phyloP scores from a whole-genome alignment of 1,140 invertebrate genomes.

The Stratiolaelaps scimitus region DNA sequence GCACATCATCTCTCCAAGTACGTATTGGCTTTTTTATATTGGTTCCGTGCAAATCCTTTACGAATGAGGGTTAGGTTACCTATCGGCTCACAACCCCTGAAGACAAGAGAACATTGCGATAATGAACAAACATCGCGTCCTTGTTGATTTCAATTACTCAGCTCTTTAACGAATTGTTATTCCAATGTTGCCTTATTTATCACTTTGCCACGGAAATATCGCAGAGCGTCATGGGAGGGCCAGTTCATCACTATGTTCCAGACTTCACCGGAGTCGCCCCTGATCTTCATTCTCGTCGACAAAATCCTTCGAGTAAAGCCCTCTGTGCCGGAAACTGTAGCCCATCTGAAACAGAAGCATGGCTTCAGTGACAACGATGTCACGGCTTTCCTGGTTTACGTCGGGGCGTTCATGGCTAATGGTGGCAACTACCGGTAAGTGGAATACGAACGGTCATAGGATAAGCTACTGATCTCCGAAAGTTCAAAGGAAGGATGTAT shows the following conservation, averaged over 20 bases:
- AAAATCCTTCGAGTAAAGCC: constrained; percentile 60
- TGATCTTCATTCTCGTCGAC: constrained; percentile 67
- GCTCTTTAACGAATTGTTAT: no score
- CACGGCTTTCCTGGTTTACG: constrained; percentile 47
- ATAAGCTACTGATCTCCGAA: no score
- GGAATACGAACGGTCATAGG: neutral
- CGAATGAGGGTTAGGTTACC: no score
- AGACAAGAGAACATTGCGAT: no score
- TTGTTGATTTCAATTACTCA: no score
- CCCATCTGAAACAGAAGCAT: constrained; percentile 48
- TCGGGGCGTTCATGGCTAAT: constrained; percentile 33
- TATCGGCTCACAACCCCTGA: no score
- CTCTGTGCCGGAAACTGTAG: constrained; percentile 53
- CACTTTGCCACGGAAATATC: no score
- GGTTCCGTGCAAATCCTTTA: no score
- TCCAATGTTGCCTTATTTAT: no score
- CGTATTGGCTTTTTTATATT: constrained; percentile 72
- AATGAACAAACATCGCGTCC: no score
- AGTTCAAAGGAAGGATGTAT: no score
- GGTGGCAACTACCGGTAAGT: constrained; percentile 31
- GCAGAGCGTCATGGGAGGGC: constrained; percentile 29
- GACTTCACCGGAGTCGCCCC: constrained; percentile 67
- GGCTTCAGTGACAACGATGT: constrained; percentile 66
- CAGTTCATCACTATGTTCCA: constrained; percentile 39
- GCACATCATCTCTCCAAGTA: constrained; percentile 77